Conservation (phyloP, 2,113 vertebrate species). For the Eudyptes chrysolophus region DNA sequence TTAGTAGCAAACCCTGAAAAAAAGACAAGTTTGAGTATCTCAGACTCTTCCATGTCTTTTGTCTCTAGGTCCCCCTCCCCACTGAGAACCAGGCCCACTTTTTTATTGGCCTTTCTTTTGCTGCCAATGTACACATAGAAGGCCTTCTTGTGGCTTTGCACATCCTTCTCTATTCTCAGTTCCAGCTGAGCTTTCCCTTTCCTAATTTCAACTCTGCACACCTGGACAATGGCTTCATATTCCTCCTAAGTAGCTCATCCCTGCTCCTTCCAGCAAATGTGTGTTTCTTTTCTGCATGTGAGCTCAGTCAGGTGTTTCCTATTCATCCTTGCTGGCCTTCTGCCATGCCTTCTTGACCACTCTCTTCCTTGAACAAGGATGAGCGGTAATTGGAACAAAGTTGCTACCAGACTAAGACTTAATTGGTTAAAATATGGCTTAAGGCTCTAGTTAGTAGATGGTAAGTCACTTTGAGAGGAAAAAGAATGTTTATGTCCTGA, state of each 20-base stretch:
- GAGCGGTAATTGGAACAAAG: neutral
- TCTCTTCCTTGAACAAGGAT: neutral
- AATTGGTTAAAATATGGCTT: neutral
- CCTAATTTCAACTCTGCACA: neutral
- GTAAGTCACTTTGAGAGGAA: neutral
- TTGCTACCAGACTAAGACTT: neutral
- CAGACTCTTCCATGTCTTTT: neutral
- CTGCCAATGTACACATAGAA: neutral
- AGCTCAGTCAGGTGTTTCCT: neutral
- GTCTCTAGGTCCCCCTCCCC: too few species aligned
- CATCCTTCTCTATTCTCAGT: neutral
- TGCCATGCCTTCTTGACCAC: neutral
- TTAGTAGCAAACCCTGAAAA: neutral
- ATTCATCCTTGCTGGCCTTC: neutral
- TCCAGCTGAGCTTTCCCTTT: neutral
- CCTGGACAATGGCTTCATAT: neutral
- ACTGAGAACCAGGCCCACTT: neutral
- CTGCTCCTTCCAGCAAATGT: neutral
- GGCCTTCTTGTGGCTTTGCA: neutral
- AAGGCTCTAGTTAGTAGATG: neutral
- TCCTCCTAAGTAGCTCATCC: neutral
- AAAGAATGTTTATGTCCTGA: neutral
- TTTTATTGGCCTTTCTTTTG: neutral
- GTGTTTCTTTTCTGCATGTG: neutral
- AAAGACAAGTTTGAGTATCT: neutral